These are phyloP conservation scores for Zaprionus vittiger DNA, from an alignment of 1,140 invertebrate genomes.

Conservation along the genomic window DNA sequence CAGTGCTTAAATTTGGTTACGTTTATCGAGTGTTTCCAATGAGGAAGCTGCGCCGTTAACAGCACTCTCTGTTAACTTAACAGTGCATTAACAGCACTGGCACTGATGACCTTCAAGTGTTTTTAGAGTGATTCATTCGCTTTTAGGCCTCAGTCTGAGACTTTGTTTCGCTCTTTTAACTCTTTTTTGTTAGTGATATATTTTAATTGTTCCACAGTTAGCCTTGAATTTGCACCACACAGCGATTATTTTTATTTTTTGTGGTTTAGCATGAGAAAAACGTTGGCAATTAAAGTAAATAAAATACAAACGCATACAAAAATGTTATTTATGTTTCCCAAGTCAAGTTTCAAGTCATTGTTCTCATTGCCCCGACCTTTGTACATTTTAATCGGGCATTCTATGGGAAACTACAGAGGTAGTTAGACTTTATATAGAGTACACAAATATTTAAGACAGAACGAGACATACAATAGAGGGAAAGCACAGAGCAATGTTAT, in stretches of 20 bases:
- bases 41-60: background rate
- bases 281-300: slow-evolving; percentile 71
- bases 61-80: background rate
- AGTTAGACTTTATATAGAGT: background rate
- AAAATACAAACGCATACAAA: slow-evolving; percentile 20
- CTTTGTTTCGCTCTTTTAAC: slow-evolving; percentile 34
- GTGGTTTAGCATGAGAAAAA: slow-evolving; percentile 47
- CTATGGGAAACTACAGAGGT: background rate
- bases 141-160: slow-evolving; percentile 34
- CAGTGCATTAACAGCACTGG: slow-evolving; percentile 14
- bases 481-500: background rate
- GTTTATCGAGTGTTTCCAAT: background rate
- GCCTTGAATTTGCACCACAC: slow-evolving; percentile 74
- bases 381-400: background rate
- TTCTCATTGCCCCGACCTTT: background rate
- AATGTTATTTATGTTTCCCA: slow-evolving; percentile 57
- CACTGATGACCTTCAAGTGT: slow-evolving; percentile 52
- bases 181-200: slow-evolving; percentile 40
- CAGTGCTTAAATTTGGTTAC: slow-evolving; percentile 42
- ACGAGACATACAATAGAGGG: background rate
- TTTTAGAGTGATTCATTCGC: background rate
- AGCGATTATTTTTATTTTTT: slow-evolving; percentile 55
- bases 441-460: background rate
- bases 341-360: background rate
- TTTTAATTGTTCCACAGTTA: slow-evolving; percentile 66